Base-by-base conservation (phyloP, 2,888 invertebrate species). In the Clanis bilineata region DNA sequence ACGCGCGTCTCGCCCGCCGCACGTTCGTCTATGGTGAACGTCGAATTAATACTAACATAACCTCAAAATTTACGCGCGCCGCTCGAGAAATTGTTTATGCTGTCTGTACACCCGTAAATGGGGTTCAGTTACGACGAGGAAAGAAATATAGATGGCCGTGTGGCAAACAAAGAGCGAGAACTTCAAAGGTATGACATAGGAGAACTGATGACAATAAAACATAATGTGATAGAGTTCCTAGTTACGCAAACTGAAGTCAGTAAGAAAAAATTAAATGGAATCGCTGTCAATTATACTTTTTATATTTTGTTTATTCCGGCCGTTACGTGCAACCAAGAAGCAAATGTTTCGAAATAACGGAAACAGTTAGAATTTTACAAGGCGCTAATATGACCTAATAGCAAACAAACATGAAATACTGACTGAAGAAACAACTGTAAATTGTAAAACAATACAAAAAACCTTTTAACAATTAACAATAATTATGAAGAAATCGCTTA, bases 1-100 rank as follows among this genome's bases (percentile, higher is more conserved):
- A 59, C 68, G 66, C 64, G 63, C 61, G 63, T 61, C 70, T 64
- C 28, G 60, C 51, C 63, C 56, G 61, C 65, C 65, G 70, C 79
- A 83, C 90, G 89, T 88, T 76, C 88, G 82, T 76, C 79, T 77
- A 71, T 67, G 74, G 73, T 83, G 83, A 83, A 84, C 77, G 89
- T 80, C 76, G 84, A 83, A 83, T 86, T 87, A 86, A 86, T 85
- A 92, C 91, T 92, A 88, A 85, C 86, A 88, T 90, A 90, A 92
- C 91, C 90, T 91, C 83, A 90, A 90, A n/a, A 90, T 83, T 85
- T 88, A 88, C 85, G 86, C 87, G 84, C 83, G 83, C 83, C 74
- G 85, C 75, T 82, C 79, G 82, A 83, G 85, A 85, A 82, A 88
- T 86, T 87, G 86, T 90, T 88, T 88, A 85, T 88, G 83, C 86